Evolutionary conservation across 2,888 invertebrate species (phyloP), one percentile per base, ranked within the genome.

Genomic region (Hartigia nigra): DNA sequence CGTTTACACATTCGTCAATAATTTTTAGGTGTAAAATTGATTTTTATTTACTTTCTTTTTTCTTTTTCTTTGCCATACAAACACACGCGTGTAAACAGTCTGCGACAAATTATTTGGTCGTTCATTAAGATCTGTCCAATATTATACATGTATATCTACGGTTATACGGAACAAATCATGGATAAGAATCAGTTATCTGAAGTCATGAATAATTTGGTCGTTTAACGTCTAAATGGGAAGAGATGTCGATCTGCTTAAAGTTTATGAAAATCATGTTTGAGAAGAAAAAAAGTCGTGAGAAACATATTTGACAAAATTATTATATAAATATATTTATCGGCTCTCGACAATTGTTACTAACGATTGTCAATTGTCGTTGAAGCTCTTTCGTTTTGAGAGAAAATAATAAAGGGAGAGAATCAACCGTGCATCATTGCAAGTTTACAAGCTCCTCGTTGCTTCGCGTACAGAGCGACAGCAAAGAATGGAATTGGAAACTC

Each of bases 401-500:
- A 69, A 31, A 35, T 11, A 23, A 76, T 69, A n/a, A n/a, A n/a
- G n/a, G n/a, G n/a, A n/a, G n/a, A n/a, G n/a, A n/a, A n/a, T n/a
- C 77, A 11, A 32, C 0, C 23, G 31, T 34, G 75, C 70, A 55
- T 69, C 78, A 23, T 75, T 37, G 55, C 14, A 14, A 39, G 76
- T 14, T 31, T 78, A 31, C 35, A 37, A 34, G 74, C 5, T 75
- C 75, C 32, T 12, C 70, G 32, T 76, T 31, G 37, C 12, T 31
- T 69, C 77, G 35, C 3, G 37, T 14, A 31, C 72, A 76, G 74
- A n/a, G 14, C 37, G 39, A 74, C 69, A 23, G 70, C 31, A 70
- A 72, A 81, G 36, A 31, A 90, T 90, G 90, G 90, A 90, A 82
- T 82, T 90, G 74, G 90, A 90, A 84, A 90, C 90, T 3, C 86